Evolutionary conservation across 2,113 vertebrate genomes (phyloP), one percentile per base, ranked within the genome.

Genomic region (Tetrao urogallus): DNA sequence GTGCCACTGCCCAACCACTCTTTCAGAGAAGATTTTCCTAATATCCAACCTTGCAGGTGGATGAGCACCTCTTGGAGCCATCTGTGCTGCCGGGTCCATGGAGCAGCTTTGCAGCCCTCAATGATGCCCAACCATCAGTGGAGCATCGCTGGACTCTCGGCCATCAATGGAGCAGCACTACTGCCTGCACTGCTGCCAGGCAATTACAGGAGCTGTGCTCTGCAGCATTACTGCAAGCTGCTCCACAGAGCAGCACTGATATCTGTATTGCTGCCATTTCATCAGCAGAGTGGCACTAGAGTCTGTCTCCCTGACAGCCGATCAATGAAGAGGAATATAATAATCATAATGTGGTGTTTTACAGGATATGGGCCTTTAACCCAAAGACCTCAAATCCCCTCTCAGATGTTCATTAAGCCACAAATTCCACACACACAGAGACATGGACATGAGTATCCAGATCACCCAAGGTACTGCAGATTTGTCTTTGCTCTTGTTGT

Each of bases 271-370:
- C 73, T 81, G 93, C 86, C 30, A 8, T 66, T 50, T 50, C 90
- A 72, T 36, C 86, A 73, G 77, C 3, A 3, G 66, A 75, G 77
- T 28, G 83, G 36, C 63, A 28, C 88, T 47, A 43, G 86, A 67
- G 57, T 45, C 86, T 92, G 66, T 70, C 89, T 80, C 74, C 54
- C 81, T 88, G 95, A 70, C 81, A 89, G 86, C 74, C 84, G 91
- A 50, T 60, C 81, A 36, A 48, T 66, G 81, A 87, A 52, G 5
- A 84, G 50, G 74, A 91, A 94, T 45, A 56, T 4, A 66, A 76
- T 24, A 76, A 91, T 61, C 75, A 64, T 60, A 48, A 42, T 24
- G 48, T 60, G 67, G 67, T 50, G 74, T 42, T 95, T 65, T 82
- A 87, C 58, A 82, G 71, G 60, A 66, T 52, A 81, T 30, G n/a